Evolutionary conservation across 2,113 vertebrate species (phyloP).

Genomic region (Mionectes macconnelli): DNA sequence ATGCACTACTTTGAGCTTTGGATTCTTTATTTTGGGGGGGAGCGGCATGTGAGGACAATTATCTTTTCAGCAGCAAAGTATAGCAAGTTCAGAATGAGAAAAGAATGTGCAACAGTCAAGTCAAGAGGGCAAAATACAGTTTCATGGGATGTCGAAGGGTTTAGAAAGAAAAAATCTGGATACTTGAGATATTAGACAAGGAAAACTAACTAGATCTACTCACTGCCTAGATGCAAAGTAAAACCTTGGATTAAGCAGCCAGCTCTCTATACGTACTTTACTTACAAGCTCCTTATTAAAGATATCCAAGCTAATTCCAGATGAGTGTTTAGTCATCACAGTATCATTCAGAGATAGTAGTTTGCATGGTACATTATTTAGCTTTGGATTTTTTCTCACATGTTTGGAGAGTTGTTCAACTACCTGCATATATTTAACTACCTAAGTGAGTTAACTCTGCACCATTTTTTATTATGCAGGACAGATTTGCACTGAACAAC

Average conservation of each 20-base stretch:
- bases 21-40: not conserved
- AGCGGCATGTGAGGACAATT: not conserved
- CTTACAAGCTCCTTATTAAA: not conserved
- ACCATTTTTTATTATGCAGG: not conserved
- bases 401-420: not conserved
- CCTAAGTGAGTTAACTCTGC: not conserved
- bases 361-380: not conserved
- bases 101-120: not conserved
- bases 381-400: not conserved
- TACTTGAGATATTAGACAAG: not conserved
- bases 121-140: not conserved
- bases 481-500: not conserved
- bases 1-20: rapidly evolving
- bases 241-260: not conserved
- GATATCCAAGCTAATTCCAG: not conserved
- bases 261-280: not conserved
- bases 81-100: not conserved
- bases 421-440: not conserved
- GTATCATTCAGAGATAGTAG: not conserved
- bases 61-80: not conserved
- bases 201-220: not conserved
- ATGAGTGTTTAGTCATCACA: not conserved
- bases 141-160: not conserved
- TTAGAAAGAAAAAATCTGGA: not conserved
- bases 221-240: not conserved